Evolutionary conservation across 2,888 invertebrate genomes (phyloP).

Genomic region (Orgyia antiqua): DNA sequence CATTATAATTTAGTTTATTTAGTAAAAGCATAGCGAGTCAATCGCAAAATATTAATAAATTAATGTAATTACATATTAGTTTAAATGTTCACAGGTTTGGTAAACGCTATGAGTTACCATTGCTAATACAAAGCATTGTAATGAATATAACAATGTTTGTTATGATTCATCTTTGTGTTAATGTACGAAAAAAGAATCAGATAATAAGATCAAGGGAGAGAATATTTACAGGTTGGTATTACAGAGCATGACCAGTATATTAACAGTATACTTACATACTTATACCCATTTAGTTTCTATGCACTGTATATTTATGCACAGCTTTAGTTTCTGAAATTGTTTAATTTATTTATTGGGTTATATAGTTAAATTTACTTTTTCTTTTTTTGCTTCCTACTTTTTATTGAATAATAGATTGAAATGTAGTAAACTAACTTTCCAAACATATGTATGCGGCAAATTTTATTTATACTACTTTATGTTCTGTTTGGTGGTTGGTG

Average conservation of each 20-base stretch:
- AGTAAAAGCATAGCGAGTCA: no score
- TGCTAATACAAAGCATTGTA: conserved; percentile 96
- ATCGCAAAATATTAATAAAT: no score
- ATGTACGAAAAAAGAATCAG: conserved; percentile 88
- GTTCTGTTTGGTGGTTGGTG: conserved; percentile 73
- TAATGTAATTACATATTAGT: no score
- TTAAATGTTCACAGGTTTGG: conserved; percentile 99
- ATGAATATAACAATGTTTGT: conserved; percentile 98
- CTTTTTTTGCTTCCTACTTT: conserved; percentile 16
- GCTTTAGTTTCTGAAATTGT: conserved; percentile 4
- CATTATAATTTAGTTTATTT: no score
- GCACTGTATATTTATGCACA: conserved; percentile 16
- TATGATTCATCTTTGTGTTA: conserved; percentile 96
- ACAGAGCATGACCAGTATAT: conserved; percentile 11
- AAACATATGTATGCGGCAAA: conserved; percentile 23
- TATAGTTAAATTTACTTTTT: conserved; percentile 8
- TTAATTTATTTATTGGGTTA: conserved; percentile 14
- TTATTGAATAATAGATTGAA: conserved; percentile 8
- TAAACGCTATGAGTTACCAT: conserved; percentile 95
- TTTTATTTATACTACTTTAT: conserved; percentile 61
- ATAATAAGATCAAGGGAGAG: conserved; percentile 86
- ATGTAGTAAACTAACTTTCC: conserved; percentile 27
- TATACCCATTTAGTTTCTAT: no score
- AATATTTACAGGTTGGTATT: conserved; percentile 90
- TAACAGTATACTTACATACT: no score